Conservation (phyloP, 2,888 invertebrate species). For the Aporophyla nigra region DNA sequence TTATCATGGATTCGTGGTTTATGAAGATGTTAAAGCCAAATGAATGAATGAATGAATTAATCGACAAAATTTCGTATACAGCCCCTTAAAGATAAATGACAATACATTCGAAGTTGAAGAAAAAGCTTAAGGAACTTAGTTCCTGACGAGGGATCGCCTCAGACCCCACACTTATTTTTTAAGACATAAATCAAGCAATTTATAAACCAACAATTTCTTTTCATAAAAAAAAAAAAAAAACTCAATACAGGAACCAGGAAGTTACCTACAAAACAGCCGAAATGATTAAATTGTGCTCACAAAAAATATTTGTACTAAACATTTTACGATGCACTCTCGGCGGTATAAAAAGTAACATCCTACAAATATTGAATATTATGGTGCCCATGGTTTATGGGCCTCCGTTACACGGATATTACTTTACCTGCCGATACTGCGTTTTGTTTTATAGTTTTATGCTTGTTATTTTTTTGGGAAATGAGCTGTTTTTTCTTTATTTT, state of each 20-base stretch:
- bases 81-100: too few relatives aligned
- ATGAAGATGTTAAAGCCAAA: too few relatives aligned
- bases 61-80: too few relatives aligned
- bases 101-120: too few relatives aligned
- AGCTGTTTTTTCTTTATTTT: slow-evolving; percentile 9
- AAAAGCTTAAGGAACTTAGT: too few relatives aligned
- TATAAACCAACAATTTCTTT: not conserved
- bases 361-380: slow-evolving; percentile 60
- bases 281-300: slow-evolving; percentile 46
- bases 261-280: not conserved
- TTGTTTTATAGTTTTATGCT: slow-evolving; percentile 40
- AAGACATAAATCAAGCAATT: slow-evolving; percentile 11
- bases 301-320: slow-evolving; percentile 42
- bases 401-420: slow-evolving; percentile 26
- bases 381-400: slow-evolving; percentile 36
- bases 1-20: too few relatives aligned
- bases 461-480: slow-evolving; percentile 13
- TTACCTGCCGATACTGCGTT: slow-evolving; percentile 46
- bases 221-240: not conserved
- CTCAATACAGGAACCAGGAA: slow-evolving; percentile 1
- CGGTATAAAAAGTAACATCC: slow-evolving; percentile 52
- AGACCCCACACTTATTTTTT: too few relatives aligned
- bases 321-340: slow-evolving; percentile 61
- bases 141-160: too few relatives aligned
- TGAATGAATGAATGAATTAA: too few relatives aligned